A percentile compares a stretch with the other conserved stretches of the same genome.
These are phyloP conservation scores for Xylocopa sonorina DNA, from an alignment of 1,140 invertebrate species.

Conservation along the genomic window DNA sequence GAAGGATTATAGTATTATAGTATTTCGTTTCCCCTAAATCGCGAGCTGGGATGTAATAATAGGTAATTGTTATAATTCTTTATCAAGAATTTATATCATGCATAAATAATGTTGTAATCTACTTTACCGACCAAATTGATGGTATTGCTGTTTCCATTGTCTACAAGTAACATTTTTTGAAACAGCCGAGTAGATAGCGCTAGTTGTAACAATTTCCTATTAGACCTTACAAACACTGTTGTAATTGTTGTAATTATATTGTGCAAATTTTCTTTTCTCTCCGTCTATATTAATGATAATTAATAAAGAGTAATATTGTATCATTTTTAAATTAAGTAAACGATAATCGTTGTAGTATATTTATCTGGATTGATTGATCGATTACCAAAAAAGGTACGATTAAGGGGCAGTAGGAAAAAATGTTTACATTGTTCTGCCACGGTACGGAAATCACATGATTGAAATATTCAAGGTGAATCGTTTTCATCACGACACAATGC, in stretches of 20 bases:
- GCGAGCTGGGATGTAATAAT: too few relatives aligned
- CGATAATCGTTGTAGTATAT: too few relatives aligned
- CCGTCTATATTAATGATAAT: background rate
- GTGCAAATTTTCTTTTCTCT: background rate
- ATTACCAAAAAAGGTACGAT: background rate
- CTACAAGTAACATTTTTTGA: background rate
- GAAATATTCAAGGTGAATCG: constrained; percentile 23
- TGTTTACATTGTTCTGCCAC: background rate
- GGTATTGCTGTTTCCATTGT: too few relatives aligned
- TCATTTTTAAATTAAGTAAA: background rate
- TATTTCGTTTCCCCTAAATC: too few relatives aligned
- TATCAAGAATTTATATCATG: too few relatives aligned
- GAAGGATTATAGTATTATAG: too few relatives aligned
- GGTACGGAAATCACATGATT: constrained; percentile 34
- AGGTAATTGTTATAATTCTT: too few relatives aligned
- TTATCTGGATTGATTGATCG: constrained; percentile 16
- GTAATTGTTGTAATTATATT: background rate
- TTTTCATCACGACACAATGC: constrained; percentile 7
- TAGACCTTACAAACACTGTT: background rate
- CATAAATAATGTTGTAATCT: too few relatives aligned
- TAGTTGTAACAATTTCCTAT: background rate
- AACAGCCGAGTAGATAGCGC: background rate
- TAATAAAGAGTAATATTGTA: too few relatives aligned
- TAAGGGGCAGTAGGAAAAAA: background rate
- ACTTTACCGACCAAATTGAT: too few relatives aligned